Evolutionary conservation across 2,113 vertebrate species (phyloP).

Genomic region (Ceyx melanurus): DNA sequence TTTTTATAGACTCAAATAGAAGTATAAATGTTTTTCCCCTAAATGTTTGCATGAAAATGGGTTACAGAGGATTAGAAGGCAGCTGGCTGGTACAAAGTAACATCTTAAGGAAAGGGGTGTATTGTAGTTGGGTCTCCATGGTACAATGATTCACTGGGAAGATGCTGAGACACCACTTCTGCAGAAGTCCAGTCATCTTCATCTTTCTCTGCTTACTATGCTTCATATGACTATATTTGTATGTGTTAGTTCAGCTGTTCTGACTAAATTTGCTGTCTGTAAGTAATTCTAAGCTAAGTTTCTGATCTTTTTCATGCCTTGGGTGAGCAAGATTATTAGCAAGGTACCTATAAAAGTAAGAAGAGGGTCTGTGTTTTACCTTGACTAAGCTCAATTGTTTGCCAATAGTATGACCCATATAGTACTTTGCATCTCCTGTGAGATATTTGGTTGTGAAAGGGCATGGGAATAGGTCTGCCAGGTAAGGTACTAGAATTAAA

Average conservation of each 20-base stretch:
- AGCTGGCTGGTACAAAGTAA: neutral
- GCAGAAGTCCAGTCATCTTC: neutral
- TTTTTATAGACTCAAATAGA: neutral
- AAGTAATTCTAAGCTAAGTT: neutral
- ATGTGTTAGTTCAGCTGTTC: neutral
- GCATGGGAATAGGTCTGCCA: neutral
- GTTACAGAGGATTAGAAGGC: neutral
- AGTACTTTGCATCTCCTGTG: accelerated
- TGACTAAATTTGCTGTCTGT: neutral
- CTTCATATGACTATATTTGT: neutral
- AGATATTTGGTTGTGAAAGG: neutral
- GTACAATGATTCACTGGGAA: neutral
- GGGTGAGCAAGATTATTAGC: neutral
- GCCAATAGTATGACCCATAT: neutral
- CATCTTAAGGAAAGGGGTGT: neutral
- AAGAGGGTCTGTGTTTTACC: neutral
- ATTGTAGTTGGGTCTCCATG: neutral
- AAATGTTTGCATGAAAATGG: neutral
- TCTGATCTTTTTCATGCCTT: neutral
- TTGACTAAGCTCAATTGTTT: neutral
- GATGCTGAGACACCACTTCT: neutral
- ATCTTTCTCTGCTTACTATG: neutral
- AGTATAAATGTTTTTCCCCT: neutral
- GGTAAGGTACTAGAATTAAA: neutral
- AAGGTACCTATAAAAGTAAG: neutral